Conservation (phyloP, 2,888 invertebrate species). For the Eristalinus aeneus region DNA sequence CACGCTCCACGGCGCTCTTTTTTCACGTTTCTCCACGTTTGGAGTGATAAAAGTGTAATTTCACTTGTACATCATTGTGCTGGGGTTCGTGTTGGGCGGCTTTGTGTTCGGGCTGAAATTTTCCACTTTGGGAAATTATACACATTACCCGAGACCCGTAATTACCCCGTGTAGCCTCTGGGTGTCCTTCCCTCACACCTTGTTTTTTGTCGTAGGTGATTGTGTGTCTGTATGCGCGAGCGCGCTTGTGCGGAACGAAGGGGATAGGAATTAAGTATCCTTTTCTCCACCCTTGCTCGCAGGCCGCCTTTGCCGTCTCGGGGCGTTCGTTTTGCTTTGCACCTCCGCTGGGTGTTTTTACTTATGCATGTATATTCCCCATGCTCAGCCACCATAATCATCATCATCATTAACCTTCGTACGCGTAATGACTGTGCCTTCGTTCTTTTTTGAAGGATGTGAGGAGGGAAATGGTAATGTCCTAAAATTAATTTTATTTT, state of each 20-base stretch:
- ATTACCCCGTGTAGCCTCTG: constrained; percentile 59
- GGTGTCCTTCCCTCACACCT: constrained; percentile 65
- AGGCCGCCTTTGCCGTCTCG: constrained; percentile 4
- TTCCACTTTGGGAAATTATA: constrained; percentile 70
- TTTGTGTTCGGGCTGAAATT: constrained; percentile 61
- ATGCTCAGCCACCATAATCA: constrained; percentile 67
- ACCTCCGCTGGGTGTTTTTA: constrained; percentile 41
- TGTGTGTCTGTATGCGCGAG: neutral
- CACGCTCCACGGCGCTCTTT: neutral
- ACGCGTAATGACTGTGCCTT: constrained; percentile 63
- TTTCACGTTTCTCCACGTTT: neutral
- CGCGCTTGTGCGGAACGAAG: neutral
- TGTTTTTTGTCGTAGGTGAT: constrained; percentile 4
- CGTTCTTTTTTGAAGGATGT: constrained; percentile 21
- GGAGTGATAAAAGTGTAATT: constrained; percentile 63
- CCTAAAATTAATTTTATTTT: constrained; percentile 63
- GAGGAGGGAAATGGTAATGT: constrained; percentile 17
- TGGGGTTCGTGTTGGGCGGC: constrained; percentile 12
- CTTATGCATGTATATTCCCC: too few species aligned
- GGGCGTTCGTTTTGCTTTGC: constrained; percentile 16
- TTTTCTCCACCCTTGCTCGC: constrained; percentile 47
- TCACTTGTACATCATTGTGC: constrained; percentile 59
- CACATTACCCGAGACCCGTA: constrained; percentile 61
- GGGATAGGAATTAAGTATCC: constrained; percentile 53
- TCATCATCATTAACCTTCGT: constrained; percentile 66